phyloP scores from a whole-genome alignment of 2,888 invertebrate genomes.

The Cantharis rufa region DNA sequence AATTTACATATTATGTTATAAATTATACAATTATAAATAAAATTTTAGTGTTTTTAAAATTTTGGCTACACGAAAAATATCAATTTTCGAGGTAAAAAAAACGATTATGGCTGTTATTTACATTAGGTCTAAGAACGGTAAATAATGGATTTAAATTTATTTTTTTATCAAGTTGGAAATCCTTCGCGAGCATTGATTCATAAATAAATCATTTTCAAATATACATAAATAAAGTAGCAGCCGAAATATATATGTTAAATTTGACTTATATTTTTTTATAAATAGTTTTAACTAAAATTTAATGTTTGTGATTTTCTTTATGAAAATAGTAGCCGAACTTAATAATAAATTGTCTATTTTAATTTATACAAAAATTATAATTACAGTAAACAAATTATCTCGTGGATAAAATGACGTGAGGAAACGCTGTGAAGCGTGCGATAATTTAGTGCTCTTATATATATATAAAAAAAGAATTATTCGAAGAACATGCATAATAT shows the following conservation, averaged over 20 bases:
- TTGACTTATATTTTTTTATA: not conserved
- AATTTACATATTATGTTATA: no score
- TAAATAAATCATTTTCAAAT: not conserved
- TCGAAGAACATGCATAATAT: slow-evolving; percentile 11
- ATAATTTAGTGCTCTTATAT: not conserved
- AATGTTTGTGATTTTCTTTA: not conserved
- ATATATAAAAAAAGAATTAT: not conserved
- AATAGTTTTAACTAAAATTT: not conserved
- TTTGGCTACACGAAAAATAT: not conserved
- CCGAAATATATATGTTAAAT: not conserved
- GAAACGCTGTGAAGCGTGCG: not conserved
- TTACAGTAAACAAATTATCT: not conserved
- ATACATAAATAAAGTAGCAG: not conserved
- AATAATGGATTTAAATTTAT: not conserved
- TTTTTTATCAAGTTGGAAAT: not conserved
- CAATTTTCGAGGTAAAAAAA: not conserved
- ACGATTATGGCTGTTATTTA: not conserved
- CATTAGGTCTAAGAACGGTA: not conserved
- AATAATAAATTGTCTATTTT: not conserved
- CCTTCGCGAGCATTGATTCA: not conserved
- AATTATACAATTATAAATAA: not conserved
- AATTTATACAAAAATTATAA: not conserved
- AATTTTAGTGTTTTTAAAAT: not conserved
- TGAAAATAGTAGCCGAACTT: no score
- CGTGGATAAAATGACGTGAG: not conserved